Base-by-base conservation (phyloP, 2,888 invertebrate genomes). In the Acrobasis repandana region DNA sequence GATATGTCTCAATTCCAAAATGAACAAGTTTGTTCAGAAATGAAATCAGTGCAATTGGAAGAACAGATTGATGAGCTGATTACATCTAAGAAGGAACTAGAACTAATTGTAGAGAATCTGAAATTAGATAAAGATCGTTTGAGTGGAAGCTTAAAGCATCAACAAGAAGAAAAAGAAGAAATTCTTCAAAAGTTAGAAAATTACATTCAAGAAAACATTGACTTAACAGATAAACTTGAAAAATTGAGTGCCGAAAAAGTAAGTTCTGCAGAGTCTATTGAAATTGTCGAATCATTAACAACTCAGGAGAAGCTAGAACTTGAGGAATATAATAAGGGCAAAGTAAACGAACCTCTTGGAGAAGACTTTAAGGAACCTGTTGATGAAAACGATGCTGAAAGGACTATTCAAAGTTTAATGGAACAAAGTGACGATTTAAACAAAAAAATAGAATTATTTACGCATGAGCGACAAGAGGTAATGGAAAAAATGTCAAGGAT, bases 21-120 rank as follows among this genome's bases (percentile, higher is more conserved):
- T 83, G 93, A 93, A 60, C 94, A 95, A 76, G 96, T 97, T n/a
- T 94, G 94, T 33, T 94, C 96, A 1, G 96, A 97, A 90, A 95
- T 97, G 77, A 95, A 94, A 70, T 94, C 95, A 9, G 95, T 96
- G 46, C 95, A 96, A 73, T 83, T 96, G 64, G 97, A 97, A 82
- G 97, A 97, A 80, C 95, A 96, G 79, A 86, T 96, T 54, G 95
- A 94, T 73, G 84, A 91, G 61, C 75, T 95, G 4, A 87, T 89
- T 66, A 85, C 85, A 38, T 88, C 93, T 63, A 93, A 93, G 69
- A 87, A 87, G 67, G 87, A 90, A 69, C 71, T 94, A 34, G 83
- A 90, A 73, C 78, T 88, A 57, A 89, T 94, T 61, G 87, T 93
- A 61, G 88, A 93, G 60, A 84, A 89, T 52, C 72, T 93, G 18